Evolutionary conservation across 2,797 vertebrate genomes (phyloP).

Genomic region (Epinephelus awoara): DNA sequence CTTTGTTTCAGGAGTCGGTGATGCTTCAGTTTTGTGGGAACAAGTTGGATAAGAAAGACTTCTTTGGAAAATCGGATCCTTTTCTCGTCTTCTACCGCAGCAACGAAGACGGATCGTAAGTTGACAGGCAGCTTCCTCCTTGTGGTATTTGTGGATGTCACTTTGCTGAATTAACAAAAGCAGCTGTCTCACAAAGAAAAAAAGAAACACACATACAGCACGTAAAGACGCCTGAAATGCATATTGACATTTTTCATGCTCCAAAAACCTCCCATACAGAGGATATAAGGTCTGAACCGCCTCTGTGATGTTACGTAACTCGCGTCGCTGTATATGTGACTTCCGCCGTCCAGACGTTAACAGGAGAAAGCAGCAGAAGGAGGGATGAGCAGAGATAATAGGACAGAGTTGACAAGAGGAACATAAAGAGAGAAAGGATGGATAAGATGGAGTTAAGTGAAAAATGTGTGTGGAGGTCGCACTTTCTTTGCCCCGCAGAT

Average conservation of each 20-base stretch:
- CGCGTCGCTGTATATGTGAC: conserved; percentile 28
- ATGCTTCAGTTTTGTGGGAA: conserved; percentile 96
- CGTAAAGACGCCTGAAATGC: conserved; percentile 32
- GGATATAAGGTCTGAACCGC: conserved; percentile 43
- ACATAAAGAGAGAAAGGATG: conserved; percentile 30
- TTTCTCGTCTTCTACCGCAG: conserved; percentile 94
- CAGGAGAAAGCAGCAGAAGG: conserved; percentile 16
- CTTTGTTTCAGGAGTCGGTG: conserved; percentile 88
- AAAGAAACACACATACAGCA: neutral
- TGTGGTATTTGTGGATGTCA: neutral
- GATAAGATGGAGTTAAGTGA: conserved; percentile 63
- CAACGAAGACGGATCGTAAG: conserved; percentile 95
- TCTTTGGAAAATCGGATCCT: conserved; percentile 95
- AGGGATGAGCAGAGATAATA: conserved; percentile 58
- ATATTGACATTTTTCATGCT: conserved; percentile 63
- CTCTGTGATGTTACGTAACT: conserved; percentile 64
- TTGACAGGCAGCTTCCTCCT: conserved; percentile 43
- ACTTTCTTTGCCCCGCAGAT: conserved; percentile 64
- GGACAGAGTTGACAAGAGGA: conserved; percentile 48
- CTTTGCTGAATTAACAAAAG: conserved; percentile 14
- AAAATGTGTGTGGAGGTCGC: conserved; percentile 51
- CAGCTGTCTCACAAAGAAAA: conserved; percentile 17
- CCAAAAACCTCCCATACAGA: conserved; percentile 57
- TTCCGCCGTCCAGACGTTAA: conserved; percentile 33
- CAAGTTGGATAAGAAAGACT: conserved; percentile 96